These are phyloP conservation scores for Catagonus wagneri DNA, from an alignment of 2,113 vertebrate species.

Conservation along the genomic window DNA sequence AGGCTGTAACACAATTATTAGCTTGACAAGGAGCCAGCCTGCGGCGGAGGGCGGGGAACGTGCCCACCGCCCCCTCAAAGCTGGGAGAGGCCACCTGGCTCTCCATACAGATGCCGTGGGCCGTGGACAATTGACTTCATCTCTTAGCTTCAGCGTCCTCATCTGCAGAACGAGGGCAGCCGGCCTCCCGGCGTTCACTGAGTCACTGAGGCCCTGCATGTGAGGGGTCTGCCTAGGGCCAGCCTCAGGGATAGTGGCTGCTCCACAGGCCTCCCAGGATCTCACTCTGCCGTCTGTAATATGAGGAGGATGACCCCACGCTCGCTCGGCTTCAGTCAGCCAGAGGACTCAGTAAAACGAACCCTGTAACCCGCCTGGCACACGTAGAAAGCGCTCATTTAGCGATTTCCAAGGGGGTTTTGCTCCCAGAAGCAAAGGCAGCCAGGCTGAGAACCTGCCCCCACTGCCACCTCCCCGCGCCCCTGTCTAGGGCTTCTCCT, in stretches of 20 bases:
- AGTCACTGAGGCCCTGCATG: neutral
- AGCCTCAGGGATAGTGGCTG: neutral
- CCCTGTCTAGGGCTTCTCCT: neutral
- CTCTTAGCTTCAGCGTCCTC: neutral
- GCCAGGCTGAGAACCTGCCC: neutral
- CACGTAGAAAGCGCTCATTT: neutral
- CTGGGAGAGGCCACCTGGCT: neutral
- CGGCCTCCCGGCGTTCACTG: neutral
- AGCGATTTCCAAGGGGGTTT: rapidly evolving
- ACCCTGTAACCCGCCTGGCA: rapidly evolving
- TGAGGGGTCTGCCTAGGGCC: neutral
- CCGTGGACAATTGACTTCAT: neutral
- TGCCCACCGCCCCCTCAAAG: rapidly evolving
- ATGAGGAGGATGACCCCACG: neutral
- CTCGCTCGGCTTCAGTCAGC: neutral
- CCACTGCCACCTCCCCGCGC: neutral
- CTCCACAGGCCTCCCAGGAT: neutral
- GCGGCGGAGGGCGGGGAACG: no score
- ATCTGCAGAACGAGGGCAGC: neutral
- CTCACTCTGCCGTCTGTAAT: neutral
- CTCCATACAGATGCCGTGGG: neutral
- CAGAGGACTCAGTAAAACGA: neutral
- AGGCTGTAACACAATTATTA: neutral
- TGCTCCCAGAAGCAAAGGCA: neutral
- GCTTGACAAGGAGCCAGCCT: neutral